Evolutionary conservation across 1,140 invertebrate genomes (phyloP), one percentile per base, ranked within the genome.

Genomic region (Aricia agestis): DNA sequence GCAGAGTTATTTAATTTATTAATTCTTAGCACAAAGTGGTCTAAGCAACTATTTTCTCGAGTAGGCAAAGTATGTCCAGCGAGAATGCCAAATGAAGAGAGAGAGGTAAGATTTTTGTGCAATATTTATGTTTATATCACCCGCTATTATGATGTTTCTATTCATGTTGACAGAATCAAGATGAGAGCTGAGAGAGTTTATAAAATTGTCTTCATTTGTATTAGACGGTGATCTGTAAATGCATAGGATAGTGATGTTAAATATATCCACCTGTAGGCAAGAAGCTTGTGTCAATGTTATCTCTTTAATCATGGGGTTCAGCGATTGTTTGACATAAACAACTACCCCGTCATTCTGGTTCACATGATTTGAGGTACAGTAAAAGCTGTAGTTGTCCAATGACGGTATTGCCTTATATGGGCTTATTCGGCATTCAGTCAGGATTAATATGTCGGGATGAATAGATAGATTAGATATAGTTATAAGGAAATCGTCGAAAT

Each of bases 201-300:
- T 70, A 32, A 70, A 75, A 2, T 41, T 61, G n/a, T 69, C n/a
- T 42, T 66, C 66, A 36, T 70, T 69, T 19, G 6, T 31, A 25
- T 75, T 72, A 15, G 71, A 75, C 2, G 68, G 74, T 18, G 71
- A 72, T 4, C 74, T 52, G 32, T 75, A 75, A 45, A 75, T n/a
- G n/a, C n/a, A n/a, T n/a, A n/a, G n/a, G n/a, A n/a, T n/a, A n/a
- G n/a, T n/a, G n/a, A n/a, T n/a, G n/a, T n/a, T n/a, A n/a, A n/a
- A n/a, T n/a, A n/a, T n/a, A n/a, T n/a, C n/a, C n/a, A 80, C 69
- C 74, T 80, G 72, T 57, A 80, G 36, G 41, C 76, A 75, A 15
- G 77, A 76, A 10, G 79, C 74, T 18, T 78, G 73, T 61, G 31
- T 36, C 15, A 80, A 15, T 61, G 66, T 80, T 45, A 80, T 70